A percentile compares a stretch with the other conserved stretches of the same genome.
Evolutionary conservation across 2,888 invertebrate species (phyloP).

Genomic region (Nezara viridula): DNA sequence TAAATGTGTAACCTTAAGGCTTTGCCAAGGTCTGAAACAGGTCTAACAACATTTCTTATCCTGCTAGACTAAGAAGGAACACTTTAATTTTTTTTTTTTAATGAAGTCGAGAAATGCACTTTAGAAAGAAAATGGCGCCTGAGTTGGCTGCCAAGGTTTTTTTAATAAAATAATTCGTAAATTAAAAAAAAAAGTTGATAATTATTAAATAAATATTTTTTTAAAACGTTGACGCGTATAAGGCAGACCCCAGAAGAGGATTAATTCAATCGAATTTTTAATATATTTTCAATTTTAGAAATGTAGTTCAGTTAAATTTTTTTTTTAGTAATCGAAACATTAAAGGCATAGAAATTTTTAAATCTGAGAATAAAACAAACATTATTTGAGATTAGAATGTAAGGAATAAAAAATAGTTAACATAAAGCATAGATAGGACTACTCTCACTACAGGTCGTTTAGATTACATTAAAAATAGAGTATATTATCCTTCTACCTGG

Average conservation of each 20-base stretch:
- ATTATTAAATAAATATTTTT: too few species aligned
- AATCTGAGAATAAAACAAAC: not conserved
- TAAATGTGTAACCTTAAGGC: constrained; percentile 3
- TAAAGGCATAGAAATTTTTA: not conserved
- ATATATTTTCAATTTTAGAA: not conserved
- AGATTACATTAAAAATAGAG: not conserved
- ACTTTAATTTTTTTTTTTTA: not conserved
- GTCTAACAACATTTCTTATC: constrained; percentile 22
- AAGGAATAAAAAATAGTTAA: not conserved
- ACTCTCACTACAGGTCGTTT: not conserved
- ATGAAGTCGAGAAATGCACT: not conserved
- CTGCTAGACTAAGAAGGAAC: not conserved
- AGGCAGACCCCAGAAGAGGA: too few species aligned
- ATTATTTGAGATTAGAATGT: not conserved
- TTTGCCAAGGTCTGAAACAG: constrained; percentile 14
- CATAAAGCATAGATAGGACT: not conserved
- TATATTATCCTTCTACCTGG: not conserved
- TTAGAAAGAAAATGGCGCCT: not conserved
- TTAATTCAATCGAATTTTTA: not conserved
- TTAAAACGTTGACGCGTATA: too few species aligned
- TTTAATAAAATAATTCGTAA: not conserved
- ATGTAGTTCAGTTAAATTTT: not conserved
- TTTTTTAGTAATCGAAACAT: not conserved
- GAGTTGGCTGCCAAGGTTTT: not conserved
- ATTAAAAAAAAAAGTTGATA: too few species aligned